A percentile compares a stretch with the other conserved stretches of the same genome.
Conservation (phyloP, 2,113 vertebrate genomes). For the Micronycteris hirsuta region DNA sequence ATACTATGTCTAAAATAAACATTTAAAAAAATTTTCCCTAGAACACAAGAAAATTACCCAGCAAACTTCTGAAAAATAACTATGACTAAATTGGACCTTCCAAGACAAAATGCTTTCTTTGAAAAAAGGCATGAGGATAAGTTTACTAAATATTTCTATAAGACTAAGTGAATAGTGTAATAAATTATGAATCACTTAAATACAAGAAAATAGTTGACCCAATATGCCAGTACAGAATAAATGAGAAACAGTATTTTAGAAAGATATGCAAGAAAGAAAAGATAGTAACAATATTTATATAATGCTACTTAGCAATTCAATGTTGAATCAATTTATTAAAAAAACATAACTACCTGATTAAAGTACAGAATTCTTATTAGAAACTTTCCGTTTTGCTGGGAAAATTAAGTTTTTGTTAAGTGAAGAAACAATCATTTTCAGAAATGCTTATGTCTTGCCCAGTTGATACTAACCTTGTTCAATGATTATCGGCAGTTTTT, state of each 20-base stretch:
- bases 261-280: neutral
- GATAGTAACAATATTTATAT: neutral
- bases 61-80: neutral
- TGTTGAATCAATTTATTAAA: neutral
- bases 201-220: neutral
- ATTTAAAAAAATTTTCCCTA: neutral
- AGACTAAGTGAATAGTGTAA: neutral
- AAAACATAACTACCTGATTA: slow-evolving; percentile 39
- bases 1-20: neutral
- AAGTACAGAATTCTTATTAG: slow-evolving; percentile 10
- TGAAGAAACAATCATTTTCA: neutral
- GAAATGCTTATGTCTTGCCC: neutral
- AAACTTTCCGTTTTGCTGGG: slow-evolving; percentile 25
- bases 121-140: neutral
- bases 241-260: slow-evolving; percentile 16
- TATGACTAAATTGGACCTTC: neutral
- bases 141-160: neutral
- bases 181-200: slow-evolving; percentile 11
- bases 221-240: neutral
- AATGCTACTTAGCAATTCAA: neutral
- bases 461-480: neutral
- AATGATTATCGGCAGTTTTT: neutral
- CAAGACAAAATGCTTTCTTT: slow-evolving; percentile 14
- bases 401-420: slow-evolving; percentile 37
- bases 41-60: slow-evolving; percentile 18